Conservation (phyloP, 2,113 vertebrate species). For the Grus americana region DNA sequence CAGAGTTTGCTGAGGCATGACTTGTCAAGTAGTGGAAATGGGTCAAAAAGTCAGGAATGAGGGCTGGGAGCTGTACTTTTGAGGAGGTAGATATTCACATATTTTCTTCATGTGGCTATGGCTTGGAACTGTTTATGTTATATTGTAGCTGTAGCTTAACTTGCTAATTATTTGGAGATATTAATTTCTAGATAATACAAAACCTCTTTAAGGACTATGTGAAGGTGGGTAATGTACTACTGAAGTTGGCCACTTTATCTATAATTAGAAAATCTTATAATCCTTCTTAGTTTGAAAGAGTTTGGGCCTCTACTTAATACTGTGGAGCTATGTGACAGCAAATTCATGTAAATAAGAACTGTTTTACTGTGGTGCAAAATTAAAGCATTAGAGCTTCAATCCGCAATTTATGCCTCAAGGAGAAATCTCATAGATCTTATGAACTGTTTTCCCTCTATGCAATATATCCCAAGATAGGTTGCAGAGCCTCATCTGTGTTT, state of each 20-base stretch:
- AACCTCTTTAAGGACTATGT: neutral
- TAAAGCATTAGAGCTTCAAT: neutral
- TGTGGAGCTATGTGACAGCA: neutral
- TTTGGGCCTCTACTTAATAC: neutral
- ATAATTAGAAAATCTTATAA: neutral
- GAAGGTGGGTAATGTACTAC: neutral
- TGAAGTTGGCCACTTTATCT: neutral
- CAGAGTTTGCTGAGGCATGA: neutral
- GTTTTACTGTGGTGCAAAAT: neutral
- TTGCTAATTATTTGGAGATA: neutral
- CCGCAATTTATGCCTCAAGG: neutral
- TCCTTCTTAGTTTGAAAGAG: neutral
- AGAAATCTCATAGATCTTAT: neutral
- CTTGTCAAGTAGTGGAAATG: neutral
- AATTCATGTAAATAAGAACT: neutral
- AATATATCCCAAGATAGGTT: neutral
- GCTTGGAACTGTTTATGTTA: neutral
- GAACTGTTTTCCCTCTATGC: neutral
- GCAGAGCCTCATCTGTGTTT: neutral
- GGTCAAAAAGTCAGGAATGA: neutral
- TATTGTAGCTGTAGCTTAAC: neutral
- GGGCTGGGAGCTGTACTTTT: neutral
- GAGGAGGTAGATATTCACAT: accelerated
- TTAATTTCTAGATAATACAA: neutral
- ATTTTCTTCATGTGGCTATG: neutral